Evolutionary conservation across 2,113 vertebrate genomes (phyloP).

Genomic region (Lota lota): DNA sequence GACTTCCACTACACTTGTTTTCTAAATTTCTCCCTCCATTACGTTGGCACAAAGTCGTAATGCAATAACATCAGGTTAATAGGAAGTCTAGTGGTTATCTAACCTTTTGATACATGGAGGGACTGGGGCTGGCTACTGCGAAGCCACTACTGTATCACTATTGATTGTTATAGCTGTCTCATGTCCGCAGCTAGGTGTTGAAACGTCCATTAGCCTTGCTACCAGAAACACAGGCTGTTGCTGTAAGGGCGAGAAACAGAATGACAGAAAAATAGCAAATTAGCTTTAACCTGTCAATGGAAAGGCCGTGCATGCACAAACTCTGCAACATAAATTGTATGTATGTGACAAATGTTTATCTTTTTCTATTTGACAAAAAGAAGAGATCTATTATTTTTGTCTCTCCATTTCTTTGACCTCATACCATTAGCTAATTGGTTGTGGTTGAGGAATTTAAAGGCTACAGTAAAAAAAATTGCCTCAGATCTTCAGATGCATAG

Average conservation of each 20-base stretch:
- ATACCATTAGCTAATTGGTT: too few species aligned
- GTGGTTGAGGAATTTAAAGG: too few species aligned
- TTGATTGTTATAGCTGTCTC: constrained; percentile 23
- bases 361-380: too few species aligned
- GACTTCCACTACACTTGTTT: too few species aligned
- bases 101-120: constrained; percentile 11
- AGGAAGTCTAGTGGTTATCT: not conserved
- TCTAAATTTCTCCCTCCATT: constrained; percentile 2
- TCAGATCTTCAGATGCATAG: not conserved
- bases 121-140: not conserved
- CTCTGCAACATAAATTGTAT: too few species aligned
- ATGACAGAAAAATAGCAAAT: not conserved
- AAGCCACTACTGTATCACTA: constrained; percentile 1
- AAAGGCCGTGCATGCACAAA: not conserved
- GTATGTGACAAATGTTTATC: too few species aligned
- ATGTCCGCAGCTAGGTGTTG: constrained; percentile 13
- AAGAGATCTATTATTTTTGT: too few species aligned
- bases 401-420: too few species aligned
- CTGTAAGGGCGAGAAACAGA: not conserved
- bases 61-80: not conserved
- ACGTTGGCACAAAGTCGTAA: not conserved
- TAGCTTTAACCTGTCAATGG: not conserved
- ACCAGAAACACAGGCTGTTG: not conserved
- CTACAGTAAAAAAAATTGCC: too few species aligned
- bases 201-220: constrained; percentile 11